Conservation (phyloP, 1,140 invertebrate species). For the Chlorops oryzae region DNA sequence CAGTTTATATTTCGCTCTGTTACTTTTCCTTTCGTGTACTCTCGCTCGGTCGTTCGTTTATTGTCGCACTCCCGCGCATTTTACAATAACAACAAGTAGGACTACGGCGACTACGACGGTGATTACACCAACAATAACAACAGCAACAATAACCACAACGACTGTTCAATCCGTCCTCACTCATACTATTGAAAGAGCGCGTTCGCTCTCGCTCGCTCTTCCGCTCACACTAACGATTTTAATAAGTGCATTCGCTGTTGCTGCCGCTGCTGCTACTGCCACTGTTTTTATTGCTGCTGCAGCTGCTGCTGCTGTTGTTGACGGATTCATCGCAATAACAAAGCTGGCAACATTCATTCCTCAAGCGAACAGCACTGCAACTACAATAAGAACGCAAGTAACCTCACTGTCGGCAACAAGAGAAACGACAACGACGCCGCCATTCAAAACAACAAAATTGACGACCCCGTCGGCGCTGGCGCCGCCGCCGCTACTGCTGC, state of each 20-base stretch:
- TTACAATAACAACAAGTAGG: neutral
- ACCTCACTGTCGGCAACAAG: neutral
- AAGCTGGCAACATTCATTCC: no score
- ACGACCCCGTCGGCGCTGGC: conserved; percentile 24
- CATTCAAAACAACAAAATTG: conserved; percentile 14
- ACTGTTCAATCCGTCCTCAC: no score
- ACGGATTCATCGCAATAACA: no score
- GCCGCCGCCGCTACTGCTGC: conserved; percentile 44
- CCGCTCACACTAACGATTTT: conserved; percentile 25
- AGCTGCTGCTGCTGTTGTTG: no score
- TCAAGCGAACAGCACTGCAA: no score
- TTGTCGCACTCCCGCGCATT: no score
- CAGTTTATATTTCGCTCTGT: no score
- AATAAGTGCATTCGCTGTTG: conserved; percentile 9
- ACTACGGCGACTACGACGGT: neutral
- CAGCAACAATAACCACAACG: conserved; percentile 16
- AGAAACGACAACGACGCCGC: conserved; percentile 5
- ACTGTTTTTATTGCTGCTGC: neutral
- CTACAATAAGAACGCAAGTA: no score
- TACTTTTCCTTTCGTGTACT: no score
- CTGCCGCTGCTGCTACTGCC: conserved; percentile 5
- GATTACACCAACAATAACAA: conserved; percentile 6
- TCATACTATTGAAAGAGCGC: conserved; percentile 13
- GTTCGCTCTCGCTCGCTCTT: conserved; percentile 13
- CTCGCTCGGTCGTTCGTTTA: no score